Evolutionary conservation across 92 coral and sea anemone species (phyloP), one percentile per base, ranked within the genome.

Genomic region (Epizoanthus scotinus): DNA sequence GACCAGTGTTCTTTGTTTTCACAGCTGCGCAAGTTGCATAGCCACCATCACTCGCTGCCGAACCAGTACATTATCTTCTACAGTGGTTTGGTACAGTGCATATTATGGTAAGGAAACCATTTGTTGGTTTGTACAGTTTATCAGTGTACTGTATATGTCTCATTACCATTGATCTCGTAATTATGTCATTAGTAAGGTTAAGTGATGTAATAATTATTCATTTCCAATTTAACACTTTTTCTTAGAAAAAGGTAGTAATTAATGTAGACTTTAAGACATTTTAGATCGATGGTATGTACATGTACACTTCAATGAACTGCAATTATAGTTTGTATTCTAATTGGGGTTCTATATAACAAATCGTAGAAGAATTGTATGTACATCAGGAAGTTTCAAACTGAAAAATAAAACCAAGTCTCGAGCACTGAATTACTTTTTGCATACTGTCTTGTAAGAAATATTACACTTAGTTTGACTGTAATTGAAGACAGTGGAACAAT

Each of bases 1-100:
- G 27, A n/a, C n/a, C n/a, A n/a, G 67, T 18, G 5, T 73, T 63
- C 28, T 67, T 81, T 53, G 31, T 34, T 54, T 67, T 72, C 49
- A 12, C 56, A 95, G 98, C 87, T 95, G 12, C 81, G 84, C 86
- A 85, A 91, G 66, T 86, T 95, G 64, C 94, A 92, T 73, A 84
- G 84, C 17, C 94, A 95, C 27, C 95, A 88, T 5, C 98, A 95
- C 62, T 95, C 98, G 19, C 73, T 93, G 52, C 88, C 89, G 1
- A 95, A 95, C 81, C 98, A 95, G 82, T 95, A 95, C 50, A 83
- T 95, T 53, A 85, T 95, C 77, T 95, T 93, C 86, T 86, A 93
- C 71, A 89, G 97, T 89, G 98, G 97, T 20, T 82, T 95, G 63
- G 79, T 89, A 19, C 90, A 95, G 80, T 92, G 93, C 56, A 56